Evolutionary conservation across 2,888 invertebrate genomes (phyloP).

Genomic region (Ptychoptera albimana): DNA sequence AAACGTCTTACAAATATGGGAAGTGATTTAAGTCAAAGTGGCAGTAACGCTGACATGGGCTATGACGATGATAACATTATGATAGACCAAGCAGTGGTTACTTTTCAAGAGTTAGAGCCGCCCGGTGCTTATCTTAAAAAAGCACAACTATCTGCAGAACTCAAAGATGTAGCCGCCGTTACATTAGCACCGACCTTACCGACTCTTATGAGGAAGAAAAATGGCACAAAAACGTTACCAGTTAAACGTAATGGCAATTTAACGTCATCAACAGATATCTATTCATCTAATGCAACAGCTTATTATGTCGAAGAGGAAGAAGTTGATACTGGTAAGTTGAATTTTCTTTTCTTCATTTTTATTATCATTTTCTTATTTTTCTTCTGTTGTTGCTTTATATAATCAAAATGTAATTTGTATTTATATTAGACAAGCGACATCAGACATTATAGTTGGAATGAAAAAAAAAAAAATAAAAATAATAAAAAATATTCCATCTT

Average conservation of each 20-base stretch:
- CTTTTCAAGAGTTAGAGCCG: not conserved
- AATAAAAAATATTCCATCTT: too few species aligned
- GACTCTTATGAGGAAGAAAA: too few species aligned
- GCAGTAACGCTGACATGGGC: not conserved
- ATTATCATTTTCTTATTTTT: too few species aligned
- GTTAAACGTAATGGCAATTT: not conserved
- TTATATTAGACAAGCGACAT: too few species aligned
- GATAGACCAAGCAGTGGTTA: not conserved
- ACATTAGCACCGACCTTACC: too few species aligned
- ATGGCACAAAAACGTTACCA: not conserved
- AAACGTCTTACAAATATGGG: slow-evolving; percentile 11
- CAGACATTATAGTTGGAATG: too few species aligned
- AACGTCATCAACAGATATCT: too few species aligned
- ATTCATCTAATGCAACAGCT: slow-evolving; percentile 18
- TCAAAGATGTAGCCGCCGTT: not conserved
- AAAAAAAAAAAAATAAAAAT: too few species aligned
- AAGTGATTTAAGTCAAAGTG: not conserved
- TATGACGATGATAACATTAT: slow-evolving; percentile 4
- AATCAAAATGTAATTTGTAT: too few species aligned
- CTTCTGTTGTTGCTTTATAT: too few species aligned
- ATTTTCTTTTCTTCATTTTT: too few species aligned
- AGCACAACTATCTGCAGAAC: not conserved
- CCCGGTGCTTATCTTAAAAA: not conserved
- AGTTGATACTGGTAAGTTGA: slow-evolving; percentile 10
- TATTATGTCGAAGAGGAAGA: slow-evolving; percentile 20